These are phyloP conservation scores for Melipona quadrifasciata DNA, from an alignment of 1,140 invertebrate species.

Conservation along the genomic window DNA sequence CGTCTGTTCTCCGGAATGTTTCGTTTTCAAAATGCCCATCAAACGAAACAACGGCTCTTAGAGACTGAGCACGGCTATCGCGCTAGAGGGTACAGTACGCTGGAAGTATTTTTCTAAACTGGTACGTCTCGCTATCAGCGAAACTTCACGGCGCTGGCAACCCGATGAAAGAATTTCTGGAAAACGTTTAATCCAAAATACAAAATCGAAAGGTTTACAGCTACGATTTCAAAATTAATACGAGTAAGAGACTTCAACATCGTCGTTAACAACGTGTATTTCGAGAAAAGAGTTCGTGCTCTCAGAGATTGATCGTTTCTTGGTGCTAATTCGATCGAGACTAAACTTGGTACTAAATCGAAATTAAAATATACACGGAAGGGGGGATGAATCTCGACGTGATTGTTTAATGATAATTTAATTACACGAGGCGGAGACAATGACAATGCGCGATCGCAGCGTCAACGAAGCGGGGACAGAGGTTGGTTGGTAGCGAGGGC, in stretches of 20 bases:
- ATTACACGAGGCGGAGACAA: constrained; percentile 9
- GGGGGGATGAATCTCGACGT: background rate
- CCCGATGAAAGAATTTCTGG: background rate
- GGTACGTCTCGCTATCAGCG: background rate
- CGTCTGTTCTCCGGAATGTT: too few species aligned
- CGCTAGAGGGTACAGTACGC: background rate
- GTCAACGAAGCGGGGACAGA: constrained; percentile 14
- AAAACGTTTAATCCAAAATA: too few species aligned
- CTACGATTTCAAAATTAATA: too few species aligned
- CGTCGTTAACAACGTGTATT: too few species aligned
- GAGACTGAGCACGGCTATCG: background rate
- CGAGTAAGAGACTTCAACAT: too few species aligned
- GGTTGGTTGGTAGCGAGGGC: constrained; percentile 17
- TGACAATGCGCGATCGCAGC: background rate
- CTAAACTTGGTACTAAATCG: too few species aligned
- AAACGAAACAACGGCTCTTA: background rate
- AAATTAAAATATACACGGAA: background rate
- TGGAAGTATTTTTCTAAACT: background rate
- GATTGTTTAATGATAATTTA: background rate
- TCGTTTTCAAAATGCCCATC: background rate
- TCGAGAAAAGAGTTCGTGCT: too few species aligned
- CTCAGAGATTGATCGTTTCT: too few species aligned
- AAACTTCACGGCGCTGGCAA: background rate
- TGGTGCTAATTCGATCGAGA: too few species aligned
- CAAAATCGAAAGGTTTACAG: too few species aligned